Percentiles rank a stretch among this genome's conserved stretches.
These are phyloP conservation scores for Tinamus major DNA, from an alignment of 2,797 vertebrate species.

Conservation along the genomic window DNA sequence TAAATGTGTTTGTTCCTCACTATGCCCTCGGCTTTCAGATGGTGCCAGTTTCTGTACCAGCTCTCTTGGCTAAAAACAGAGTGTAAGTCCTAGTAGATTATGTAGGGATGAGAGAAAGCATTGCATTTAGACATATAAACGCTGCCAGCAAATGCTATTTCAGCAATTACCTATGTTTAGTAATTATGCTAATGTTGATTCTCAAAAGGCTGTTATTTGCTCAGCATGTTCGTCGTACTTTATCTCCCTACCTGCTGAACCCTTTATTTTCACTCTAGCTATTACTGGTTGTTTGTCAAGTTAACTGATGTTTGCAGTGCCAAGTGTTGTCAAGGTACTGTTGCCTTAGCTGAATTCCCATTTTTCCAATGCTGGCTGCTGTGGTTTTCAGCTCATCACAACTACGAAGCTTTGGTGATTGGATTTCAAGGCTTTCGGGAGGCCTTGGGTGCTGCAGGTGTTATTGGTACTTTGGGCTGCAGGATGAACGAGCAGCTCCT, in stretches of 20 bases:
- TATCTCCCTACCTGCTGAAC: conserved; percentile 80
- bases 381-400: conserved; percentile 51
- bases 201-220: conserved; percentile 83
- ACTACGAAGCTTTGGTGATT: neutral
- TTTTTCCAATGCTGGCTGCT: neutral
- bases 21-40: neutral
- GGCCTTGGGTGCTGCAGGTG: conserved; percentile 10
- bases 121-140: conserved; percentile 70
- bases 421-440: neutral
- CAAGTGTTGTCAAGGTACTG: conserved; percentile 75
- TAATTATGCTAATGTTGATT: conserved; percentile 84
- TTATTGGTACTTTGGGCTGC: neutral
- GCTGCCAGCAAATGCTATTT: conserved; percentile 80
- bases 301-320: conserved; percentile 80
- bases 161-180: conserved; percentile 83
- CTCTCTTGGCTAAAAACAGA: conserved; percentile 25
- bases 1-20: conserved; percentile 31
- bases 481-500: neutral
- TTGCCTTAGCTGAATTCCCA: conserved; percentile 66
- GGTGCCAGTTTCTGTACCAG: conserved; percentile 45
- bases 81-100: conserved; percentile 47
- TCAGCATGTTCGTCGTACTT: conserved; percentile 76
- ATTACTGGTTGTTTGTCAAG: conserved; percentile 79
- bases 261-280: conserved; percentile 76
- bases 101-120: conserved; percentile 31